Base-by-base conservation (phyloP, 2,888 invertebrate species). In the Tinea pellionella region DNA sequence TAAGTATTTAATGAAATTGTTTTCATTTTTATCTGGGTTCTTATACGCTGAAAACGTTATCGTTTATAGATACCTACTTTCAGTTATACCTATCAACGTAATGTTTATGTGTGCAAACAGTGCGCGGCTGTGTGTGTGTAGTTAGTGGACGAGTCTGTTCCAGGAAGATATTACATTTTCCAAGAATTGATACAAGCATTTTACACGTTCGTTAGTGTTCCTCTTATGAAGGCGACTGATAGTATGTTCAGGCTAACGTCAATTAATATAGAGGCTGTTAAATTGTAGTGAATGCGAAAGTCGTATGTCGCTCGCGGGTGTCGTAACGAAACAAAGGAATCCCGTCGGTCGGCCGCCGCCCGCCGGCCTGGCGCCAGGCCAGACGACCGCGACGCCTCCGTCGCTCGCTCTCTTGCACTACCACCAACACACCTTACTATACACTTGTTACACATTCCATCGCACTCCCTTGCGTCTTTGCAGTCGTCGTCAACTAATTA, bases 131-230 rank as follows among this genome's bases (percentile, higher is more conserved):
- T 73, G 72, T 47, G 47, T 16, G 15, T 47, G 6, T 4, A 18
- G 73, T 68, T 70, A 64, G 78, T 76, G 77, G 77, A 77, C 77
- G 77, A 18, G 72, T 74, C 77, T 77, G 53, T 87, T 86, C 88
- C 73, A 73, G 86, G 88, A 88, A 88, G 85, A 85, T 86, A 82
- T 86, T 84, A 86, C 80, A 83, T 79, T 82, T 88, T 88, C 86
- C 76, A 73, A 86, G 84, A 87, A 71, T 74, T 75, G 78, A 78
- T 84, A 84, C 85, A 84, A 80, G 77, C 78, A 74, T 82, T 73
- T 77, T 75, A 76, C 75, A 6, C 19, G 53, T 53, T 24, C 19
- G 24, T 53, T 4, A 4, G 16, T 53, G 24, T 24, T 11, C 15
- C 1, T 2, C n/a, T 6, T 47, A 47, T 47, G n/a, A 16, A 16